Conservation (phyloP, 2,797 vertebrate genomes). For the Manis javanica region DNA sequence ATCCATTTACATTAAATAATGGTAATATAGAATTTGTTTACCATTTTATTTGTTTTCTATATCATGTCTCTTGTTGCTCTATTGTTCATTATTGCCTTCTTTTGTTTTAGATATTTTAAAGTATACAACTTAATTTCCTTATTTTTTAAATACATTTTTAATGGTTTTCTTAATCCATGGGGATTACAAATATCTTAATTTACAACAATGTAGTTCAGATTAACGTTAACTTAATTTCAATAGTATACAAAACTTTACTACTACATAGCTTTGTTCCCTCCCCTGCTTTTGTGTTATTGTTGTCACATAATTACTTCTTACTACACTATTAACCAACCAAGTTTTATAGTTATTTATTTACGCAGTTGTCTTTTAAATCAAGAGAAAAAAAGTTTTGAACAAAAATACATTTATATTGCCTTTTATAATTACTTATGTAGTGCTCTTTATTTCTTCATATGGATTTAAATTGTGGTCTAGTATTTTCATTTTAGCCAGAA, state of each 20-base stretch:
- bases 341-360: constrained; percentile 16
- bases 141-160: background rate
- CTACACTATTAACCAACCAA: background rate
- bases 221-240: constrained; percentile 24
- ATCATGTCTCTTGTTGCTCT: background rate
- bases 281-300: background rate
- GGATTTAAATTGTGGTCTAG: background rate
- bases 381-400: background rate
- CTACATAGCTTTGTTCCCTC: background rate
- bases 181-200: constrained; percentile 43
- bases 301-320: background rate
- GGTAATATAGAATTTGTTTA: background rate
- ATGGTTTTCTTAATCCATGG: background rate
- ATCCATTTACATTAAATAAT: background rate
- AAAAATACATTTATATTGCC: background rate
- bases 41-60: constrained; percentile 1
- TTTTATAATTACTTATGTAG: background rate
- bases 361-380: background rate
- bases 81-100: background rate
- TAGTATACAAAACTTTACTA: background rate
- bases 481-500: background rate
- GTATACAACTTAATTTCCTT: background rate
- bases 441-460: background rate
- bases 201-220: background rate
- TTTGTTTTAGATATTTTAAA: background rate